Conservation (phyloP, 2,888 invertebrate species). For the Perizoma affinitatum region DNA sequence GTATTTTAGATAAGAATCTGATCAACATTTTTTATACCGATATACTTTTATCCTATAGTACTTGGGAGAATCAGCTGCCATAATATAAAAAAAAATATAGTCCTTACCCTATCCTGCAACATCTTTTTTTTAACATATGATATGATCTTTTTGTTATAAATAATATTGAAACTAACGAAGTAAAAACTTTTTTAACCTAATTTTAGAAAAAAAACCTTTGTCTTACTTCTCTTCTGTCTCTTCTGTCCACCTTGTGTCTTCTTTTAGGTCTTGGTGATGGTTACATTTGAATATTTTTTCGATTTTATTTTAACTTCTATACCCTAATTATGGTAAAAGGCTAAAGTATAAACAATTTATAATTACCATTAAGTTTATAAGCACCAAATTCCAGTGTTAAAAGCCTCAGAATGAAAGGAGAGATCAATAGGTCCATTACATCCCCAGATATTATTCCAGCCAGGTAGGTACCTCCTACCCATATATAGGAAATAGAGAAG, state of each 20-base stretch:
- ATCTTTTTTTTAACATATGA: no score
- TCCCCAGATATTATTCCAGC: constrained; percentile 63
- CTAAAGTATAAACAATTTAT: constrained; percentile 26
- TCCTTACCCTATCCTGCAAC: no score
- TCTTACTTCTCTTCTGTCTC: not conserved
- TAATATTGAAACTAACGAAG: no score
- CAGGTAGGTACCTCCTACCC: constrained; percentile 45
- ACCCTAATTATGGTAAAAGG: constrained; percentile 42
- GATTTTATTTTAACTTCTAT: constrained; percentile 16
- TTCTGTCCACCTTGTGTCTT: not conserved
- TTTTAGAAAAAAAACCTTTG: no score
- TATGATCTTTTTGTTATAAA: no score
- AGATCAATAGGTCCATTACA: constrained; percentile 57
- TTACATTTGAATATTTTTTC: constrained; percentile 3
- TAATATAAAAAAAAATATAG: no score
- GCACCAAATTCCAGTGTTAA: constrained; percentile 53
- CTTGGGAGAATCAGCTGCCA: no score
- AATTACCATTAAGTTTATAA: constrained; percentile 28
- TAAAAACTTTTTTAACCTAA: no score
- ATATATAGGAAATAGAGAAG: no score
- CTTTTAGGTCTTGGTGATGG: not conserved
- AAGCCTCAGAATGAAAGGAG: constrained; percentile 53
- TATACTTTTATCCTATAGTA: no score
- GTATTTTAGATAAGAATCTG: no score
- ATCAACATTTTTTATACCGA: no score